phyloP scores from a whole-genome alignment of 2,888 invertebrate genomes.

The Dolichomitus sp. region DNA sequence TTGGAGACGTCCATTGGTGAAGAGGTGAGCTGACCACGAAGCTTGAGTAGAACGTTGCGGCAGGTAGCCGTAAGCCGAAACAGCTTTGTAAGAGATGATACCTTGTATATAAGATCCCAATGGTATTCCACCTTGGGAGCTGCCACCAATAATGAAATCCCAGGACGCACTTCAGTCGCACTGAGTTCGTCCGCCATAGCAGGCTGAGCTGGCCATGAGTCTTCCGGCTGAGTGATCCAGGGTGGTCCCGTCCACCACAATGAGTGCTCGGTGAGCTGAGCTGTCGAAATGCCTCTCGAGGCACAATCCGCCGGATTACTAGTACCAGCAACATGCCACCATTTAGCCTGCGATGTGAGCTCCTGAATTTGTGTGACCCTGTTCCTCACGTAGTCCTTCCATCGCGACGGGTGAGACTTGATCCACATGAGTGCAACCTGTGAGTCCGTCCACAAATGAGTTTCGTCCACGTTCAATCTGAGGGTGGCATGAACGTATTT shows the following conservation, averaged over 20 bases:
- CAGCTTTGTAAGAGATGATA: constrained; percentile 9
- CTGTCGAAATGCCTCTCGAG: constrained; percentile 56
- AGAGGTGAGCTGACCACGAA: too few relatives aligned
- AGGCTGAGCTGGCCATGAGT: constrained; percentile 25
- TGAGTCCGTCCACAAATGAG: constrained; percentile 64
- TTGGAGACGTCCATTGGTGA: too few relatives aligned
- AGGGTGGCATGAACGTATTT: neutral
- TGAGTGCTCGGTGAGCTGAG: constrained; percentile 37
- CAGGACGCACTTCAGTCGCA: constrained; percentile 27
- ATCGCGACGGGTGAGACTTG: constrained; percentile 14
- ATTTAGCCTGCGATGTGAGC: constrained; percentile 31
- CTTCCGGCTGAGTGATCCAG: constrained; percentile 2
- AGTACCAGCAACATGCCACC: constrained; percentile 55
- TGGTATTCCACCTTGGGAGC: constrained; percentile 25
- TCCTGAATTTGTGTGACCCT: constrained; percentile 63
- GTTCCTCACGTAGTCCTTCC: constrained; percentile 58
- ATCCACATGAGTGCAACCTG: constrained; percentile 60
- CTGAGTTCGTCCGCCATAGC: neutral
- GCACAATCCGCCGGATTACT: constrained; percentile 68
- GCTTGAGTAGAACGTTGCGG: too few relatives aligned
- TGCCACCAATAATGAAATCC: constrained; percentile 32
- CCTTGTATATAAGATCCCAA: constrained; percentile 42
- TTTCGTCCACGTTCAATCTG: neutral
- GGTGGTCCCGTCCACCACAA: constrained; percentile 53
- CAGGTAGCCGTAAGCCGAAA: constrained; percentile 15